Base-by-base conservation (phyloP, 2,888 invertebrate genomes). In the Drosophila buzzatii region DNA sequence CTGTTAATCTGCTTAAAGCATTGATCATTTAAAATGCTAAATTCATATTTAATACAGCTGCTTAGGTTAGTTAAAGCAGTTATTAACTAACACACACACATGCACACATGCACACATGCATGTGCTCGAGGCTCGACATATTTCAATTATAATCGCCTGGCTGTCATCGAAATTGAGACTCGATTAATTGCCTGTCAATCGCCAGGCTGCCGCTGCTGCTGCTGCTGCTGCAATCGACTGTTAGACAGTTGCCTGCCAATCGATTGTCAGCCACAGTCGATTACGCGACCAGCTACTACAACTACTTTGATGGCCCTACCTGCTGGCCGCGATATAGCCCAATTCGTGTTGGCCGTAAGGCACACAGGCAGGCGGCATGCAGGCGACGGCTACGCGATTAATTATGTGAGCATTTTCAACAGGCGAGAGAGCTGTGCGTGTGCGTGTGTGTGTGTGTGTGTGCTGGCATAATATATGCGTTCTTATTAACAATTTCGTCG, bases 401-500 rank as follows among this genome's bases (percentile, higher is more conserved):
- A 82, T 82, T 82, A 87, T 73, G 81, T 57, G 76, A 62, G 82
- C 59, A 23, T 45, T 39, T 56, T 18, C 45, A 42, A 18, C 41
- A 41, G n/a, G 14, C 16, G 45, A 9, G 44, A 35, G 35, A 35
- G 49, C 56, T 77, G 64, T 75, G 52, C 44, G 77, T 60, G 51
- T 70, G 84, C 68, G 89, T 23, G 84, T 69, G 89, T 23, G 23
- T 77, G 64, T 75, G 52, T 63, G 78, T 58, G 52, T 71, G 87
- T 70, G 89, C 74, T 82, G 88, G 75, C 74, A 89, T 85, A 88
- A 85, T 88, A 85, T 90, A 85, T 85, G 89, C 86, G 81, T 73
- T 88, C 85, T 88, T 85, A 85, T 85, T 90, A 85, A 85, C 90
- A 85, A 85, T 85, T 90, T 88, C 89, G 86, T 83, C 89, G 88